A percentile compares a stretch with the other conserved stretches of the same genome.
phyloP scores from a whole-genome alignment of 2,888 invertebrate species.

The Tachina fera region DNA sequence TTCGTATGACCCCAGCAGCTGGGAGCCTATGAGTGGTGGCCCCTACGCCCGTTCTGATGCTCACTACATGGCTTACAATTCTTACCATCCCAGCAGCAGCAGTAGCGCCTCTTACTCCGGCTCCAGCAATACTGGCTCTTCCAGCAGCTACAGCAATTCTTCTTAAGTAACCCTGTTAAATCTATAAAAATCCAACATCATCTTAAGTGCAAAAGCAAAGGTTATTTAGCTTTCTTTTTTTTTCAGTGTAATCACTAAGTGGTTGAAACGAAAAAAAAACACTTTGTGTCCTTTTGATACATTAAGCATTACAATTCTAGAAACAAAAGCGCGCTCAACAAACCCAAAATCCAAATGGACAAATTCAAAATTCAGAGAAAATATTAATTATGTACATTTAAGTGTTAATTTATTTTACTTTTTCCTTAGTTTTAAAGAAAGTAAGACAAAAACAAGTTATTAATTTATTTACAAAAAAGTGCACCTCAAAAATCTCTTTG shows the following conservation, averaged over 20 bases:
- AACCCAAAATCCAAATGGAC: slow-evolving; percentile 14
- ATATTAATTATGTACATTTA: slow-evolving; percentile 27
- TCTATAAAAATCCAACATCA: background rate
- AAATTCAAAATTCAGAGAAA: slow-evolving; percentile 42
- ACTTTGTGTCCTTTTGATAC: slow-evolving; percentile 44
- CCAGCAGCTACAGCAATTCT: slow-evolving; percentile 76
- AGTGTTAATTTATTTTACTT: slow-evolving; percentile 50
- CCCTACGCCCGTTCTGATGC: slow-evolving; percentile 92
- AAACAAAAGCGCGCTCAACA: slow-evolving; percentile 39
- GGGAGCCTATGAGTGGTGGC: slow-evolving; percentile 89
- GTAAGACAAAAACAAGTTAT: slow-evolving; percentile 43
- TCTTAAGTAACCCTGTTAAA: slow-evolving; percentile 72
- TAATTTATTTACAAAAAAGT: slow-evolving; percentile 3
- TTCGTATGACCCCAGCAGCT: slow-evolving; percentile 87
- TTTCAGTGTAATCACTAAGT: slow-evolving; percentile 57
- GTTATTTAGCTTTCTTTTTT: slow-evolving; percentile 39
- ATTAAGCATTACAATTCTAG: slow-evolving; percentile 47
- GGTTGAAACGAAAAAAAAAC: slow-evolving; percentile 53
- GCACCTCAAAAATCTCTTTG: slow-evolving; percentile 55
- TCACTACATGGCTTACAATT: slow-evolving; percentile 88
- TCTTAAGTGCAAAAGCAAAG: slow-evolving; percentile 36
- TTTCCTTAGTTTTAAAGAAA: slow-evolving; percentile 49
- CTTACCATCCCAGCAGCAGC: slow-evolving; percentile 88
- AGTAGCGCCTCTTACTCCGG: slow-evolving; percentile 85
- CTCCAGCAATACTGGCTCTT: slow-evolving; percentile 78